Evolutionary conservation across 2,888 invertebrate species (phyloP).

Genomic region (Conomelus anceps): DNA sequence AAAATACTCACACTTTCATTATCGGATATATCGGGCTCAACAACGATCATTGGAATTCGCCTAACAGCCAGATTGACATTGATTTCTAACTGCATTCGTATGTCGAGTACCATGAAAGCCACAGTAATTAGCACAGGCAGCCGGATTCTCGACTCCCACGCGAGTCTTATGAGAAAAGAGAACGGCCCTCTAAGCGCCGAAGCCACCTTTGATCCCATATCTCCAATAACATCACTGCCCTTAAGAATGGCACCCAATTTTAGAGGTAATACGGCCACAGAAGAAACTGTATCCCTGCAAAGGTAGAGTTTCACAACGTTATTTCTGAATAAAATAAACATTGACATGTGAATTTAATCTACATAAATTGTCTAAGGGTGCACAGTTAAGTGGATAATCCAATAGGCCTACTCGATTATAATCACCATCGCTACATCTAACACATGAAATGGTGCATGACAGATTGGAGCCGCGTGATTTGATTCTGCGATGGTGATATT

Average conservation of each 20-base stretch:
- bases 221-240: neutral
- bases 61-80: constrained; percentile 46
- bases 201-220: neutral
- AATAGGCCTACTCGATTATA: too few species aligned
- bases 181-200: constrained; percentile 41
- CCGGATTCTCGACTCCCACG: constrained; percentile 61
- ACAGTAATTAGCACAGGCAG: constrained; percentile 60
- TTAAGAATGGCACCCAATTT: neutral
- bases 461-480: too few species aligned
- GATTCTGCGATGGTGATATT: too few species aligned
- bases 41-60: neutral
- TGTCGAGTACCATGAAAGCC: constrained; percentile 58
- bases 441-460: too few species aligned
- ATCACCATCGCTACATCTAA: too few species aligned
- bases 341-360: too few species aligned
- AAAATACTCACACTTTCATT: neutral
- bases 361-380: too few species aligned
- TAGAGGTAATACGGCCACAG: neutral
- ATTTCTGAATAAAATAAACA: too few species aligned
- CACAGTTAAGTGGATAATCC: too few species aligned
- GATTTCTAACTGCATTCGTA: constrained; percentile 60
- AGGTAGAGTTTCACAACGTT: too few species aligned
- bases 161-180: constrained; percentile 61
- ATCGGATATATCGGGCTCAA: neutral
- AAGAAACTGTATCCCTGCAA: neutral